Percentiles rank a stretch among this genome's conserved stretches.
Conservation (phyloP, 2,113 vertebrate species). For the Sinocyclocheilus grahami region DNA sequence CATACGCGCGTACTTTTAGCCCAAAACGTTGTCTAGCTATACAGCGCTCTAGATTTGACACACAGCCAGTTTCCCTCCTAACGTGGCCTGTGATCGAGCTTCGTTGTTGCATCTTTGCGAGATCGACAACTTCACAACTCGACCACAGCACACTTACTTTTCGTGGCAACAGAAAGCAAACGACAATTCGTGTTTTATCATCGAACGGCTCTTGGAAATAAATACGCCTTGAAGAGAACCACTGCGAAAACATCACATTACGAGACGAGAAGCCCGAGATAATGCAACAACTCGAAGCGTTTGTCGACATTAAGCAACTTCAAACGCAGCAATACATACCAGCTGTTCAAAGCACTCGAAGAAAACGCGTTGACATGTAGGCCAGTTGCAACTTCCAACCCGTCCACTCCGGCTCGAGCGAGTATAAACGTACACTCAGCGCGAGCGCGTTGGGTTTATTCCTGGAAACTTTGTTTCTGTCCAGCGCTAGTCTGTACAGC, state of each 20-base stretch:
- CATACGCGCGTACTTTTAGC: background rate
- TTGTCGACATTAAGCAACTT: background rate
- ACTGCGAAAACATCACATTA: background rate
- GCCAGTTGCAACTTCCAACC: constrained; percentile 63
- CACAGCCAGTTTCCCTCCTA: background rate
- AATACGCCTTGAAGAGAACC: too few relatives aligned
- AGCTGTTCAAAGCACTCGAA: constrained; percentile 72
- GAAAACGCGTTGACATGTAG: constrained; percentile 74
- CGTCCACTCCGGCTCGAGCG: constrained; percentile 56
- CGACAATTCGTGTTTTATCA: background rate
- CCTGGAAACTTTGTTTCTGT: constrained; percentile 63
- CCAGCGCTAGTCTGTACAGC: too few relatives aligned
- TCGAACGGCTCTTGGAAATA: background rate
- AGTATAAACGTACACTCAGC: constrained; percentile 23
- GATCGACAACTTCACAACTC: constrained; percentile 59
- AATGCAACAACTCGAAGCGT: background rate
- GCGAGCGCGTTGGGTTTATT: constrained; percentile 13
- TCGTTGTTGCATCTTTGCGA: constrained; percentile 66
- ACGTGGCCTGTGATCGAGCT: constrained; percentile 12
- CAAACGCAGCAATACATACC: constrained; percentile 68
- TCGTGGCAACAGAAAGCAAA: background rate
- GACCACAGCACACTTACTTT: background rate
- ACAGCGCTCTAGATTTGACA: background rate
- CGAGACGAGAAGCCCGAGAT: background rate
- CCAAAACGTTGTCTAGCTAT: constrained; percentile 31